Evolutionary conservation across 2,797 vertebrate species (phyloP), one percentile per base, ranked within the genome.

Genomic region (Tenualosa thibaudeaui): DNA sequence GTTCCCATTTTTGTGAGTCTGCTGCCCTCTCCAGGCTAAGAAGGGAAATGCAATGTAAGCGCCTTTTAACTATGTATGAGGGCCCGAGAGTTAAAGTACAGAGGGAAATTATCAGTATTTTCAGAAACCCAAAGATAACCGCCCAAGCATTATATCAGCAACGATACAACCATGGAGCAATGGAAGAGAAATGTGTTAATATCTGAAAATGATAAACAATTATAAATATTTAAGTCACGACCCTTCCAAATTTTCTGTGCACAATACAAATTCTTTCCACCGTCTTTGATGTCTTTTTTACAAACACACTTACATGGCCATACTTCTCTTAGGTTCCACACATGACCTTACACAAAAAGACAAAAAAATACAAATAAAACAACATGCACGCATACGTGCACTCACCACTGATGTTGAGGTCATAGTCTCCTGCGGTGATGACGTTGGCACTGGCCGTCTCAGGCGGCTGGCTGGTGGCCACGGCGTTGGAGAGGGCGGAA

Each of bases 341-440:
- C 50, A 8, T 8, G 8, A 51, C 10, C 7, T 68, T 68, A 26
- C 3, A 68, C 62, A 37, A 62, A 24, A n/a, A 24, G 60, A n/a
- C n/a, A 24, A 26, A 65, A 15, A 78, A 6, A 46, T 17, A 75
- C 3, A 19, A 1, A 40, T 12, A 3, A 13, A 5, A 68, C n/a
- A 37, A 13, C 2, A 12, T 7, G 10, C 3, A 40, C 3, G 10
- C 65, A 31, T 26, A 4, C 31, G 12, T 17, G 5, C 31, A 46
- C 71, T 93, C 95, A 99, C 98, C 97, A 86, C 96, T 98, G 86
- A 99, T 97, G 92, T 96, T 98, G 90, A 99, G 97, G 93, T 98
- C 95, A 89, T 99, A 98, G 92, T 99, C 97, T 91, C 98, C 98
- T 4, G 97, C 96, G 0, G 96, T 97, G 92, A 99, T 95, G 87